Conservation (phyloP, 2,797 vertebrate genomes). For the Macrochelys suwanniensis region DNA sequence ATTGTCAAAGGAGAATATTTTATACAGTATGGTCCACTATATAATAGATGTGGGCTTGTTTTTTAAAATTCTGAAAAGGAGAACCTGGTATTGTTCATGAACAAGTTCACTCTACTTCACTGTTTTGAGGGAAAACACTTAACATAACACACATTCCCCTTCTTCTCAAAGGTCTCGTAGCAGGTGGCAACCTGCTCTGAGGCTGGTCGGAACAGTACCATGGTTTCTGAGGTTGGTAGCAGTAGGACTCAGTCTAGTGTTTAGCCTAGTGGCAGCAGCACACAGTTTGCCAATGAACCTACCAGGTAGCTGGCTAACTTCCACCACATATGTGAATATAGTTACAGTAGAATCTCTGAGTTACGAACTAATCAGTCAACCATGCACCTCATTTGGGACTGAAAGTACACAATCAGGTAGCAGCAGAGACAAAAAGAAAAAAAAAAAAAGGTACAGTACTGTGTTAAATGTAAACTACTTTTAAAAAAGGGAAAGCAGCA, state of each 20-base stretch:
- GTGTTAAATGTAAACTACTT: no score
- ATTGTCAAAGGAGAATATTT: neutral
- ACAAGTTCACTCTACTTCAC: neutral
- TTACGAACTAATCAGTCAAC: no score
- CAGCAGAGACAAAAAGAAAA: no score
- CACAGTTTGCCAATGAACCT: neutral
- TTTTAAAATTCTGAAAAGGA: neutral
- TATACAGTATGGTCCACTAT: neutral
- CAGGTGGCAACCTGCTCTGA: neutral
- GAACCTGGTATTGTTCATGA: neutral
- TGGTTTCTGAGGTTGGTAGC: neutral
- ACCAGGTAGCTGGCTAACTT: neutral
- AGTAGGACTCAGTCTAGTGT: accelerated
- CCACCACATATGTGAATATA: neutral
- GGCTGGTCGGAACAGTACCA: neutral
- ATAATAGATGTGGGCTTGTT: neutral
- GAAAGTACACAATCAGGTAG: no score
- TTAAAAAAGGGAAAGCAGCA: no score
- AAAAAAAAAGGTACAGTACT: no score
- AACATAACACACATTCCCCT: neutral
- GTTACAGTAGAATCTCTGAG: neutral
- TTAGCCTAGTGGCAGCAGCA: neutral
- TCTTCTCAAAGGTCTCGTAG: no score
- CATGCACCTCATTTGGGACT: no score
- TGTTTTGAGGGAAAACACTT: neutral